Percentiles rank a stretch among this genome's conserved stretches.
These are phyloP conservation scores for Microcebus lehilahytsara DNA, from an alignment of 2,113 vertebrate species.

Conservation along the genomic window DNA sequence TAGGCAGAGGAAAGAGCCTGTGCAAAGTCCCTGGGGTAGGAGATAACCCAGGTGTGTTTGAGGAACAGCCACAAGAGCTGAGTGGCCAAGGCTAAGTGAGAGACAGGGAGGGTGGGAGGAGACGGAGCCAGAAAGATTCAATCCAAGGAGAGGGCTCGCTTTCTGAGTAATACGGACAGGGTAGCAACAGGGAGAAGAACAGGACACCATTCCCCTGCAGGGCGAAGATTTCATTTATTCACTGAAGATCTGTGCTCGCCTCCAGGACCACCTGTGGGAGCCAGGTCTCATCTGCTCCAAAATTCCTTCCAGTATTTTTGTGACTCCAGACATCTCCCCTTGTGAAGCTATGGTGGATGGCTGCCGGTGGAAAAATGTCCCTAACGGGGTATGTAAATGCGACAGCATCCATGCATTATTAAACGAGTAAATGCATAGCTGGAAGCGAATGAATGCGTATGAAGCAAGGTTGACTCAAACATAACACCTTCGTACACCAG, in stretches of 20 bases:
- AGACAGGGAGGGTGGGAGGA: too few relatives aligned
- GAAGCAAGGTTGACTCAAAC: not conserved
- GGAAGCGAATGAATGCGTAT: not conserved
- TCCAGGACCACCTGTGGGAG: not conserved
- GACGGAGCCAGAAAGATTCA: not conserved
- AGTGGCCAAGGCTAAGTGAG: too few relatives aligned
- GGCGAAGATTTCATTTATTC: not conserved
- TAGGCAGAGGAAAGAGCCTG: not conserved
- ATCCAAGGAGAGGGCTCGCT: not conserved
- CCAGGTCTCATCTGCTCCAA: not conserved
- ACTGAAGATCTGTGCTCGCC: not conserved
- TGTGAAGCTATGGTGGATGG: not conserved
- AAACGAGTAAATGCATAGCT: conserved; percentile 19
- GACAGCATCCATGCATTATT: conserved; percentile 17
- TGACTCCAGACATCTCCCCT: conserved; percentile 47
- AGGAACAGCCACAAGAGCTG: not conserved
- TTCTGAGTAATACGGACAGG: not conserved
- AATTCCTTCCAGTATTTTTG: conserved; percentile 26
- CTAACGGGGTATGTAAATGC: conserved; percentile 37
- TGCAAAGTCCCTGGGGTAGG: not conserved
- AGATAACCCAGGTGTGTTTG: not conserved
- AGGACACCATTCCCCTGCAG: not conserved
- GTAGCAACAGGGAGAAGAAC: not conserved
- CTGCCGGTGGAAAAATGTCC: conserved; percentile 17
- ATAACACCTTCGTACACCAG: not conserved